Conservation (phyloP, 2,797 vertebrate species). For the Enteromius mattozi region DNA sequence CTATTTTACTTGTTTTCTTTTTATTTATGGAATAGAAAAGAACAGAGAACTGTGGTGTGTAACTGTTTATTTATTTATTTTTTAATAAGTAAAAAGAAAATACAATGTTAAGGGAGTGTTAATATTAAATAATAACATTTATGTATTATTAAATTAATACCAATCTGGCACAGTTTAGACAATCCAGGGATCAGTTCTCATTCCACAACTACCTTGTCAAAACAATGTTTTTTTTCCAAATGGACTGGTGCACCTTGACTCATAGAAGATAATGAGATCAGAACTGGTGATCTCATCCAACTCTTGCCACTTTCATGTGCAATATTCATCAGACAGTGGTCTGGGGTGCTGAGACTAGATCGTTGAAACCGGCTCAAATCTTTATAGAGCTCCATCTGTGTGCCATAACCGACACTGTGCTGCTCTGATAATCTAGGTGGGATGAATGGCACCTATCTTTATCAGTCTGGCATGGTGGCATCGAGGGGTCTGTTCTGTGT, state of each 20-base stretch:
- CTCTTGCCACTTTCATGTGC: slow-evolving; percentile 19
- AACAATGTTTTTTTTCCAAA: background rate
- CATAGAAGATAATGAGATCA: background rate
- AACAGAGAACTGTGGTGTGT: background rate
- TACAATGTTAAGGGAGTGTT: background rate
- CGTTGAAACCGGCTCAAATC: background rate
- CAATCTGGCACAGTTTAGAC: background rate
- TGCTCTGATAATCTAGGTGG: slow-evolving; percentile 21
- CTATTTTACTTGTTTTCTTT: too few relatives aligned
- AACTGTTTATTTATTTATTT: too few relatives aligned
- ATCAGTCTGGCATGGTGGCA: slow-evolving; percentile 34
- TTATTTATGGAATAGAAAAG: too few relatives aligned
- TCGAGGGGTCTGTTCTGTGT: slow-evolving; percentile 18
- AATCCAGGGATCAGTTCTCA: background rate
- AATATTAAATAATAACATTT: background rate
- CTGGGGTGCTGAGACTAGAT: background rate
- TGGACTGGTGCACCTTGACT: background rate
- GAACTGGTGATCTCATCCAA: background rate
- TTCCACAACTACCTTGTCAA: background rate
- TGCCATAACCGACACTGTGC: slow-evolving; percentile 15
- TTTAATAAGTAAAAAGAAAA: background rate
- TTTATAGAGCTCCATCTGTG: slow-evolving; percentile 13
- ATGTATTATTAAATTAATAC: background rate
- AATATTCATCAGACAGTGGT: background rate
- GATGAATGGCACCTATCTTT: slow-evolving; percentile 34